A percentile compares a stretch with the other conserved stretches of the same genome.
Evolutionary conservation across 2,797 vertebrate genomes (phyloP).

Genomic region (Cottoperca gobio): DNA sequence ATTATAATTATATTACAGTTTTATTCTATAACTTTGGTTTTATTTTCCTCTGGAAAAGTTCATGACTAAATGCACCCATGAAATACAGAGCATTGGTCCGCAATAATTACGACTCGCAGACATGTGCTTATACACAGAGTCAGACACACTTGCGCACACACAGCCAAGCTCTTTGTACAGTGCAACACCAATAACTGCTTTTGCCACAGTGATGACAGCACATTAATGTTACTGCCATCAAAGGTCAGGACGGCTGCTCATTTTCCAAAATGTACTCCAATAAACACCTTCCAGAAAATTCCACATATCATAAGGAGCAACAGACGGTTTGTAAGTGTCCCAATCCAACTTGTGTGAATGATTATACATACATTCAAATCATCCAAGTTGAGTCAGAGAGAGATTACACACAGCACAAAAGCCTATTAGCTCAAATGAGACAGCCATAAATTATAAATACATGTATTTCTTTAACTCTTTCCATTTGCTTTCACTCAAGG

Average conservation of each 20-base stretch:
- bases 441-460: conserved; percentile 53
- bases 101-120: conserved; percentile 67
- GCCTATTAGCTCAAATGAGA: conserved; percentile 53
- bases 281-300: conserved; percentile 84
- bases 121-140: conserved; percentile 53
- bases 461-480: conserved; percentile 43
- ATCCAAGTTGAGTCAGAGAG: conserved; percentile 53
- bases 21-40: conserved; percentile 74
- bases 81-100: conserved; percentile 61
- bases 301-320: conserved; percentile 72
- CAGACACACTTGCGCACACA: conserved; percentile 30
- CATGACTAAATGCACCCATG: conserved; percentile 72
- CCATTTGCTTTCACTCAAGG: conserved; percentile 38
- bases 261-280: conserved; percentile 82
- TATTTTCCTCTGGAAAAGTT: conserved; percentile 80
- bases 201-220: conserved; percentile 75
- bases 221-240: conserved; percentile 74
- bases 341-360: conserved; percentile 59
- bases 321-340: conserved; percentile 48
- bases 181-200: conserved; percentile 70
- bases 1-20: conserved; percentile 73
- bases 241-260: conserved; percentile 69
- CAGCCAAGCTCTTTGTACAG: conserved; percentile 54
- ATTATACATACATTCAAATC: conserved; percentile 48
- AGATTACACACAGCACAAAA: conserved; percentile 59